Percentiles rank a stretch among this genome's conserved stretches.
These are phyloP conservation scores for Cygnus buccinator DNA, from an alignment of 2,113 vertebrate species.

Conservation along the genomic window DNA sequence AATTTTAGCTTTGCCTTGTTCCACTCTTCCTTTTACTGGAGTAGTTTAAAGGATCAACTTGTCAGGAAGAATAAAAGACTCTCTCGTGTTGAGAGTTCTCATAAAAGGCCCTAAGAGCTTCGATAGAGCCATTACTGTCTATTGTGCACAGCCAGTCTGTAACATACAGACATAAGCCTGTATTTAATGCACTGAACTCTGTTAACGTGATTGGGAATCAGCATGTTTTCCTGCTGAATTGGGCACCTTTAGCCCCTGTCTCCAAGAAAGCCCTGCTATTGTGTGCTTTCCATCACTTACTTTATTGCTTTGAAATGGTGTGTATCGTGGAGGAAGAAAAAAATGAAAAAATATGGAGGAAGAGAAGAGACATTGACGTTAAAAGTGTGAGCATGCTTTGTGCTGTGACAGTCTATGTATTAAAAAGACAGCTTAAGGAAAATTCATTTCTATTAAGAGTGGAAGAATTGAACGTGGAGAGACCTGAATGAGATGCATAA, in stretches of 20 bases:
- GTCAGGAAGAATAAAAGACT: constrained; percentile 61
- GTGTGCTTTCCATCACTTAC: not conserved
- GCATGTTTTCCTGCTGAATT: constrained; percentile 41
- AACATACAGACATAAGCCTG: constrained; percentile 10
- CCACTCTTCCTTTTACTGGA: constrained; percentile 7
- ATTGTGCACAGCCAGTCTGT: constrained; percentile 27
- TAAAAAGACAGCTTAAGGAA: constrained; percentile 19
- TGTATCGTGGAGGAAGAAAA: not conserved
- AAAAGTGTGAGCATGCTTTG: not conserved
- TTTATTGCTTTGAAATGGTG: not conserved
- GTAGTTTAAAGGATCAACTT: constrained; percentile 56
- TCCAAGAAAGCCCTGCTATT: not conserved
- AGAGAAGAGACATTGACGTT: not conserved
- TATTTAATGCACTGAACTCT: constrained; percentile 22
- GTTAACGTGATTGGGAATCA: constrained; percentile 27
- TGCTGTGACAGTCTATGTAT: not conserved
- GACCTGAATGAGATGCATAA: not conserved
- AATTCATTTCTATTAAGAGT: constrained; percentile 6
- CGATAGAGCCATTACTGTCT: constrained; percentile 12
- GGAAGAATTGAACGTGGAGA: not conserved
- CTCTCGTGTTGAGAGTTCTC: constrained; percentile 46
- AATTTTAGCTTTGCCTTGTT: constrained; percentile 45
- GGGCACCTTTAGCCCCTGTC: not conserved
- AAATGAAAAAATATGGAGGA: not conserved
- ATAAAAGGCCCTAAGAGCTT: constrained; percentile 39